Base-by-base conservation (phyloP, 1,140 invertebrate species). In the Himalopsyche phryganea region DNA sequence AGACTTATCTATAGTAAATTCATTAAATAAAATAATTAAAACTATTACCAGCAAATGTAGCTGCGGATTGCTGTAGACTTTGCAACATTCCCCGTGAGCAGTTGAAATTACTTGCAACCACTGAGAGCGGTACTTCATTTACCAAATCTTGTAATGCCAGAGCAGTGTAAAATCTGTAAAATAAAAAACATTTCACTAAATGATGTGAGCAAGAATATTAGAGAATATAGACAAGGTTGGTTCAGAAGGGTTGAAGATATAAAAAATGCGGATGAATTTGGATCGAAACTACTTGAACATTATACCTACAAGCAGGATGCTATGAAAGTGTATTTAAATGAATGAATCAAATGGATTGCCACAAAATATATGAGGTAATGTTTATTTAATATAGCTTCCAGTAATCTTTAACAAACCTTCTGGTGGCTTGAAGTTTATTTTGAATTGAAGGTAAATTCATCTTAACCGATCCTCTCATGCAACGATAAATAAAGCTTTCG, bases 61-160 rank as follows among this genome's bases (percentile, higher is more conserved):
- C 86, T n/a, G 95, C 88, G 45, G 90, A 87, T 70, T 98, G 94
- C 75, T 98, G 96, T 19, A 98, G 78, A 61, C 90, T 87, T 78
- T 98, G 96, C 3, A 92, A 68, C 73, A 93, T 85, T 50, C 96
- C 96, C 61, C 93, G 85, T 56, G 87, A 86, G 70, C 91, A 92
- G 46, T 85, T 85, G 72, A 88, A 99, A 69, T 94, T 97, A 19
- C 70, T 69, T 40, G 89, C 86, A 0, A 98, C 94, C 17, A 80
- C 72, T 41, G 79, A 80, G 15, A 98, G 73, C 10, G 93, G 85
- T 6, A 89, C 80, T 81, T 99, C 97, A 69, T 92, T 91, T 0
- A 98, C 89, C 49, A 99, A 80, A 71, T 98, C 96, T 75, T 94
- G 86, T 48, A 99, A 78, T 1, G 93, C 92, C 46, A 99, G 71